phyloP scores from a whole-genome alignment of 2,888 invertebrate species.

The Nomada fabriciana region DNA sequence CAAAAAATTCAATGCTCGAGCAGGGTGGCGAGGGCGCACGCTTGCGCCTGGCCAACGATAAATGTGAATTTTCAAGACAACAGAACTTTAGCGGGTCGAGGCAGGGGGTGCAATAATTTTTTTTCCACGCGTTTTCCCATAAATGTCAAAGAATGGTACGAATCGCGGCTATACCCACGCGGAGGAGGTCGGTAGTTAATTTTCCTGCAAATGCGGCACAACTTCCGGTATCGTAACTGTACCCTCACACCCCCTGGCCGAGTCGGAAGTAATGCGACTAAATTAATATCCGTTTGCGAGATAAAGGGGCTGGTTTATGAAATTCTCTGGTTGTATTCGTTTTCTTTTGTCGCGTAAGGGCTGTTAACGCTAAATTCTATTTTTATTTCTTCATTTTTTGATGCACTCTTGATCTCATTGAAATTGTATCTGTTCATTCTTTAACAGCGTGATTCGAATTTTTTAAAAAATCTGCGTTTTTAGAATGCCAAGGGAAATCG shows the following conservation, averaged over 20 bases:
- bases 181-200: constrained; percentile 51
- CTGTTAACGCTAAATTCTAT: neutral
- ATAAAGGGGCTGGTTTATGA: constrained; percentile 21
- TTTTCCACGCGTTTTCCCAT: constrained; percentile 46
- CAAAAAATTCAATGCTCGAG: constrained; percentile 51
- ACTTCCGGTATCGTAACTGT: constrained; percentile 24
- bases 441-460: too few species aligned
- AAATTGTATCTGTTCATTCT: too few species aligned
- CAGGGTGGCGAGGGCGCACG: neutral
- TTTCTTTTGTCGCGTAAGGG: neutral
- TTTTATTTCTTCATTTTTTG: too few species aligned
- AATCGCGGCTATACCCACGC: constrained; percentile 42
- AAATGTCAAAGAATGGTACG: constrained; percentile 62
- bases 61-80: constrained; percentile 44
- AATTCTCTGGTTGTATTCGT: neutral
- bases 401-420: too few species aligned
- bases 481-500: too few species aligned
- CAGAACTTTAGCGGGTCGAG: neutral
- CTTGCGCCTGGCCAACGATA: constrained; percentile 22
- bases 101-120: constrained; percentile 37
- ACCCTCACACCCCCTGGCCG: neutral
- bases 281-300: constrained; percentile 55
- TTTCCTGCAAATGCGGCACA: constrained; percentile 23
- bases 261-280: constrained; percentile 42
- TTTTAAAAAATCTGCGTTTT: too few species aligned